A percentile compares a stretch with the other conserved stretches of the same genome.
Conservation (phyloP, 1,140 invertebrate species). For the Cydia strobilella region DNA sequence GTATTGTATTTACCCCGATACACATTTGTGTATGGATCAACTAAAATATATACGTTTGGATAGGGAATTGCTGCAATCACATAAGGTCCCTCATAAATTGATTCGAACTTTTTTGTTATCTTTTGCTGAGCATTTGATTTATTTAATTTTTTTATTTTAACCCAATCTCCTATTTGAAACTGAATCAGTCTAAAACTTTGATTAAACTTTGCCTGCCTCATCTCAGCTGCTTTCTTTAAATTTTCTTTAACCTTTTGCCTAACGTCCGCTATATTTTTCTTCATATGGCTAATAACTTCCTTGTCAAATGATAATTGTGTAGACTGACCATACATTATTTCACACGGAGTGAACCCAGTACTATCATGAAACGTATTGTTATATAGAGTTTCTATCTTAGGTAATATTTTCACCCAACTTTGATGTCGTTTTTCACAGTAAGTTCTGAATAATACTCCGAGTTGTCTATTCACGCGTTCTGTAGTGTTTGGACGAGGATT, state of each 20-base stretch:
- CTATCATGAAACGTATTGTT: constrained; percentile 59
- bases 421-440: constrained; percentile 46
- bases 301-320: constrained; percentile 28
- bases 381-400: constrained; percentile 48
- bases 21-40: constrained; percentile 27
- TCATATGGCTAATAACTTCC: too few species aligned
- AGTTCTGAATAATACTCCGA: constrained; percentile 50
- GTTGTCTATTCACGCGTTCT: constrained; percentile 50
- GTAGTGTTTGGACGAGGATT: constrained; percentile 53
- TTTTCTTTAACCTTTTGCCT: constrained; percentile 33
- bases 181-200: constrained; percentile 35
- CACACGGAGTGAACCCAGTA: constrained; percentile 55
- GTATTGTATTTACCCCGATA: constrained; percentile 40
- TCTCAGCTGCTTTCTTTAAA: constrained; percentile 9
- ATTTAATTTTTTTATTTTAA: constrained; percentile 41
- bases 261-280: constrained; percentile 12
- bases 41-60: constrained; percentile 42
- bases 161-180: constrained; percentile 37
- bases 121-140: constrained; percentile 40
- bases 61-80: constrained; percentile 36
- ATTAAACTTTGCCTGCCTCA: constrained; percentile 32
- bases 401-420: constrained; percentile 39
- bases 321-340: constrained; percentile 54
- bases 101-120: constrained; percentile 41
- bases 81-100: constrained; percentile 40